phyloP scores from a whole-genome alignment of 2,113 vertebrate species.

The Macquaria ambigua region DNA sequence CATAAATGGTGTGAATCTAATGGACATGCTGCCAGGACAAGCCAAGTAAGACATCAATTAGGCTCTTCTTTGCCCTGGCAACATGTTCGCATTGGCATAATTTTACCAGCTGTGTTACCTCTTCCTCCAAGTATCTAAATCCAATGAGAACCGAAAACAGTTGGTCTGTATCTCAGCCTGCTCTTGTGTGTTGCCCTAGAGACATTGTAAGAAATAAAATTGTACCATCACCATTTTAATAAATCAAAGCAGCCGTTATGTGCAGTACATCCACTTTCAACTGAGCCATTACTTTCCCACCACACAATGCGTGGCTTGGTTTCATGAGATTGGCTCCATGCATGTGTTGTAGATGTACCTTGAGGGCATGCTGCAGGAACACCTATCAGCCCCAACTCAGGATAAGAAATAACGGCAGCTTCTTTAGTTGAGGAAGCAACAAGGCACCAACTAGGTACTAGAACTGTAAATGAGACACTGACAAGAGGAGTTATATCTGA shows the following conservation, averaged over 20 bases:
- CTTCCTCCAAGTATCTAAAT: conserved; percentile 35
- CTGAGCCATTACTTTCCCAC: conserved; percentile 29
- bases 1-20: conserved; percentile 42
- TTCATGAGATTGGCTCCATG: conserved; percentile 28
- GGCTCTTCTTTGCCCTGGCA: conserved; percentile 41
- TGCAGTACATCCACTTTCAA: conserved; percentile 29
- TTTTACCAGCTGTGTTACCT: conserved; percentile 59
- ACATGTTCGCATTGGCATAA: conserved; percentile 37
- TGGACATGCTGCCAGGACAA: conserved; percentile 26
- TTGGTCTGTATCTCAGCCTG: conserved; percentile 29
- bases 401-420: conserved; percentile 30
- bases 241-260: conserved; percentile 35
- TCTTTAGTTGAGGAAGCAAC: conserved; percentile 56
- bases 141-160: conserved; percentile 46
- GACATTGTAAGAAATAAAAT: conserved; percentile 38
- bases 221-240: conserved; percentile 39
- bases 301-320: conserved; percentile 10
- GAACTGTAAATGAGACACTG: conserved; percentile 51
- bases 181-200: conserved; percentile 15
- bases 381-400: conserved; percentile 14
- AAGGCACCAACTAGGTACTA: conserved; percentile 17
- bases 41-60: conserved; percentile 53
- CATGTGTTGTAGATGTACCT: conserved; percentile 48
- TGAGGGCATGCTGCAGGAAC: conserved; percentile 30
- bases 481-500: conserved; percentile 52